A percentile compares a stretch with the other conserved stretches of the same genome.
These are phyloP conservation scores for Octodonta nipae DNA, from an alignment of 2,888 invertebrate species.

Conservation along the genomic window DNA sequence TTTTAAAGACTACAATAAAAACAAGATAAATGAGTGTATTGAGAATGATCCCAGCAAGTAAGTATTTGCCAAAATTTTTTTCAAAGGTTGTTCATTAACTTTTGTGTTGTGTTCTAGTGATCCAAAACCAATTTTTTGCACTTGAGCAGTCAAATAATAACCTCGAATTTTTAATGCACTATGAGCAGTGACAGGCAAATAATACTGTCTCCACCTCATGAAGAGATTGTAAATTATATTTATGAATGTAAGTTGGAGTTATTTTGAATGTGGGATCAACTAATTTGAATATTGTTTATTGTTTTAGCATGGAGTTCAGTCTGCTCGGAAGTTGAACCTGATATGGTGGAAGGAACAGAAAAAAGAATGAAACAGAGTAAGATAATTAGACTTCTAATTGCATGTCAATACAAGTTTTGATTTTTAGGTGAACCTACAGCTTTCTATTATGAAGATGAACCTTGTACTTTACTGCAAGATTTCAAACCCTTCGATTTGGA, in stretches of 20 bases:
- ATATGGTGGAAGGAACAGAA: constrained; percentile 37
- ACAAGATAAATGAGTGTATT: constrained; percentile 53
- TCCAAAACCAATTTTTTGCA: constrained; percentile 62
- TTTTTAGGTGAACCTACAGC: constrained; percentile 30
- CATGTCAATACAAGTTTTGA: not conserved
- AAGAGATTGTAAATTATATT: constrained; percentile 75
- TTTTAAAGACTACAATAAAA: constrained; percentile 56
- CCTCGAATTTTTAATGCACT: too few relatives aligned
- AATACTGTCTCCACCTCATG: constrained; percentile 74
- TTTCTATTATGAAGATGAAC: constrained; percentile 61
- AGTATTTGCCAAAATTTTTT: constrained; percentile 18
- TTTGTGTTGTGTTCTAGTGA: constrained; percentile 39
- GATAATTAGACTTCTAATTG: constrained; percentile 24
- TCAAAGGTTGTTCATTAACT: constrained; percentile 5
- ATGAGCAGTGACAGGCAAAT: too few relatives aligned
- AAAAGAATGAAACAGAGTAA: constrained; percentile 34
- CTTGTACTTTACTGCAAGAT: constrained; percentile 54
- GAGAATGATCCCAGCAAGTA: constrained; percentile 55
- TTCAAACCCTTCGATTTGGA: constrained; percentile 84
- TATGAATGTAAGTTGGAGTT: constrained; percentile 52
- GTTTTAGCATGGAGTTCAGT: constrained; percentile 51
- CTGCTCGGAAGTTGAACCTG: constrained; percentile 30
- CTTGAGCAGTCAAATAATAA: constrained; percentile 40
- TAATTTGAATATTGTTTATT: constrained; percentile 5
- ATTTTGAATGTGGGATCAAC: not conserved